These are phyloP conservation scores for Drosophila pandora DNA, from an alignment of 1,140 invertebrate species.

Conservation along the genomic window DNA sequence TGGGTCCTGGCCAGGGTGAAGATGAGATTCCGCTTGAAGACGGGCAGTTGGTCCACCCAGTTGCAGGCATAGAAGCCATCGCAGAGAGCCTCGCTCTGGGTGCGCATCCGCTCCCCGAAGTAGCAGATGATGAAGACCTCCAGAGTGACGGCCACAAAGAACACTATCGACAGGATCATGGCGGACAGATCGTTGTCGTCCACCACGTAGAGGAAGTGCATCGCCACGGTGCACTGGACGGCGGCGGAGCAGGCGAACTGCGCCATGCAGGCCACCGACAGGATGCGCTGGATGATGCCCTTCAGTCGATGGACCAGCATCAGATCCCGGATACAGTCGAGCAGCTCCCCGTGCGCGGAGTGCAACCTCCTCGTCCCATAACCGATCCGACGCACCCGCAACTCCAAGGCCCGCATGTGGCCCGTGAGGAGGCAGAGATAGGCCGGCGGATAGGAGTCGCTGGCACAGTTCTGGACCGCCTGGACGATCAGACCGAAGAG, in stretches of 20 bases:
- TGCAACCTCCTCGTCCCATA: not conserved
- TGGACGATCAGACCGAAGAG: conserved; percentile 63
- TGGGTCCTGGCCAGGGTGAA: conserved; percentile 62
- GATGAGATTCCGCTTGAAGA: conserved; percentile 54
- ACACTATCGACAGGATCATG: conserved; percentile 65
- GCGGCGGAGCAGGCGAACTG: conserved; percentile 68
- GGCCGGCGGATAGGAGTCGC: conserved; percentile 74
- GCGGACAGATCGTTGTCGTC: conserved; percentile 57
- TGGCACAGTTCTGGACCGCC: conserved; percentile 69
- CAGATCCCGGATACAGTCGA: conserved; percentile 61
- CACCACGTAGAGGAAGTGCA: conserved; percentile 70
- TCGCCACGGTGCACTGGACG: conserved; percentile 70
- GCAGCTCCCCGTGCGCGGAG: conserved; percentile 25
- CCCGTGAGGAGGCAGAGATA: conserved; percentile 67
- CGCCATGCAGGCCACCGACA: conserved; percentile 64
- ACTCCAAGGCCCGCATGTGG: conserved; percentile 66
- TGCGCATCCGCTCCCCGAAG: conserved; percentile 64
- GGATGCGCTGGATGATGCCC: conserved; percentile 59
- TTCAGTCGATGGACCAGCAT: conserved; percentile 47
- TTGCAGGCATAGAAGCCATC: conserved; percentile 74
- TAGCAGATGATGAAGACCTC: conserved; percentile 75
- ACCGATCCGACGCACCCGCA: conserved; percentile 64
- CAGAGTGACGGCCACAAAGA: conserved; percentile 69
- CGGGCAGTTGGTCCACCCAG: conserved; percentile 61
- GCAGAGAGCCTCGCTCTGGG: conserved; percentile 56